Evolutionary conservation across 2,888 invertebrate species (phyloP).

Genomic region (Asteroscopus sphinx): DNA sequence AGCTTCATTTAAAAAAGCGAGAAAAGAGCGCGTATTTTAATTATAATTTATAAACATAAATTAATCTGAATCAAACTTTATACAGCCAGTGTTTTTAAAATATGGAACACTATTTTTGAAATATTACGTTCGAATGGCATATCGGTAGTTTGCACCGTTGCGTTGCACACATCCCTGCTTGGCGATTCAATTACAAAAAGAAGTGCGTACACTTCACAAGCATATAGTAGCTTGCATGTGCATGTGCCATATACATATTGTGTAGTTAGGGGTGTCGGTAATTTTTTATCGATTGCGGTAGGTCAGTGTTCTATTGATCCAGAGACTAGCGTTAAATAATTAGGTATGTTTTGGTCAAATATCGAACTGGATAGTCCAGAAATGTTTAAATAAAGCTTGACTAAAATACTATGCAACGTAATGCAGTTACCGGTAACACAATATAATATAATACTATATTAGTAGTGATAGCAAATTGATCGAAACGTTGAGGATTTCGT

Average conservation of each 20-base stretch:
- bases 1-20: neutral
- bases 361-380: slow-evolving; percentile 13
- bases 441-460: too few species aligned
- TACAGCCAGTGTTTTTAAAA: too few species aligned
- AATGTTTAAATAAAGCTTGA: slow-evolving; percentile 4
- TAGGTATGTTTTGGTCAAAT: slow-evolving; percentile 37
- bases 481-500: too few species aligned
- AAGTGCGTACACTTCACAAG: slow-evolving; percentile 20
- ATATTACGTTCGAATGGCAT: too few species aligned
- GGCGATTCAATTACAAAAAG: slow-evolving; percentile 1
- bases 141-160: neutral
- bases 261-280: slow-evolving; percentile 58
- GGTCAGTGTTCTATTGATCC: slow-evolving; percentile 68
- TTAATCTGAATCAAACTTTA: too few species aligned
- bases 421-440: too few species aligned
- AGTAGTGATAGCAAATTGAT: too few species aligned
- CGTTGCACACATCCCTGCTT: neutral
- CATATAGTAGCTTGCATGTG: neutral
- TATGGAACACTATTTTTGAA: too few species aligned
- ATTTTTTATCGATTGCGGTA: slow-evolving; percentile 67
- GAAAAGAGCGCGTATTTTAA: too few species aligned
- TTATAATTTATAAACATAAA: too few species aligned
- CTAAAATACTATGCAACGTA: too few species aligned
- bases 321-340: slow-evolving; percentile 20
- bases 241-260: slow-evolving; percentile 50